phyloP scores from a whole-genome alignment of 1,140 invertebrate species.

The Zaprionus africanus region DNA sequence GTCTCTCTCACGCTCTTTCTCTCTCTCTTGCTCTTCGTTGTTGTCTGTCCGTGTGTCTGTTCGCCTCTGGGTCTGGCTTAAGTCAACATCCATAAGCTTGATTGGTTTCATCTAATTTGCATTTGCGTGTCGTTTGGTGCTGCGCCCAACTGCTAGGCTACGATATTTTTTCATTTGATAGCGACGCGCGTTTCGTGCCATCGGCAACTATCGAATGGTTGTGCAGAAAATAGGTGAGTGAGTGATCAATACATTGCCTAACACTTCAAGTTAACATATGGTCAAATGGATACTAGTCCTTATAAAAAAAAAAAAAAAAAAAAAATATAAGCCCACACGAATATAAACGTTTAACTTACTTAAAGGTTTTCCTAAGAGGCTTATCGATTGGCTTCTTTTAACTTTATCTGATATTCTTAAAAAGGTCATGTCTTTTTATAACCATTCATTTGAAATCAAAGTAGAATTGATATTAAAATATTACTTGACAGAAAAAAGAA shows the following conservation, averaged over 20 bases:
- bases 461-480: no score
- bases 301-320: no score
- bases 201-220: neutral
- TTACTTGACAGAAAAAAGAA: no score
- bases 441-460: no score
- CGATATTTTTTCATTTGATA: conserved; percentile 3
- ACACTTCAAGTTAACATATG: no score
- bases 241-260: no score
- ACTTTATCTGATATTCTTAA: no score
- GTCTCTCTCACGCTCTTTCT: neutral
- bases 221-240: neutral
- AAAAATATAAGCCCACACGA: no score
- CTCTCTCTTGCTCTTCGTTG: neutral
- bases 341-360: fast-evolving
- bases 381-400: no score
- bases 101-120: conserved; percentile 41
- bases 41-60: conserved; percentile 1
- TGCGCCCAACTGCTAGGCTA: conserved; percentile 58
- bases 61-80: neutral
- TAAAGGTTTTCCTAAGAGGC: no score
- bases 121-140: conserved; percentile 36
- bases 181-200: conserved; percentile 12
- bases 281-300: no score
- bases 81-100: conserved; percentile 17
- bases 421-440: no score